Base-by-base conservation (phyloP, 64 coral and sea anemone genomes). In the Actinia tenebrosa region DNA sequence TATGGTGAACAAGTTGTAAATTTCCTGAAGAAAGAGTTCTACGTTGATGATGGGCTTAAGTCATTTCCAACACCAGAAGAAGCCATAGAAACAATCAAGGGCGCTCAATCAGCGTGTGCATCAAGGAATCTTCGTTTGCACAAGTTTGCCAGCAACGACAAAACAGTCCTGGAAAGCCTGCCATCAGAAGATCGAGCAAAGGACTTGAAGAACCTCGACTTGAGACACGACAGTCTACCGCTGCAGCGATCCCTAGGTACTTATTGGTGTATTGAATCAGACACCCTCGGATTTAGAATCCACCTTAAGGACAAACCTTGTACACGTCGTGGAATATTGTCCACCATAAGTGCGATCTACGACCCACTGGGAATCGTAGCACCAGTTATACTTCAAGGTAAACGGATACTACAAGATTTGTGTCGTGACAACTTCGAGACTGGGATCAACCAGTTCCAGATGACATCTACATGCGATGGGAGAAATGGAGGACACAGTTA, bases 31-130 rank as follows among this genome's bases (percentile, higher is more conserved):
- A 44, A 53, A 84, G 56, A 92, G n/a, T 92, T 92, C 79, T 92
- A 92, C 53, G 89, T 91, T 23, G 89, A 91, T 53, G 69, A 91
- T 42, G 83, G 83, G 23, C 72, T 91, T 18, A 91, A 86, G 69
- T 91, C 89, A 7, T 44, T 91, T 19, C 16, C 27, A 13, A 86
- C 89, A 4, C 22, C 53, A 77, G 88, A 89, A 19, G 59, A 80
- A 64, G 78, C 88, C 4, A 37, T 89, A 5, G 63, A 56, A 26
- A 81, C 80, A 19, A 89, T 89, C 59, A 83, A 71, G 52, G 80
- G 17, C 19, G 56, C 88, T 68, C 59, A 83, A 83, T 60, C 60
- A 26, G 64, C 64, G 47, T 89, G 79, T 42, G 88, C 79, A 72
- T 68, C 58, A 18, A 55, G 44, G 44, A 89, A 89, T 23, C 77